These are phyloP conservation scores for Passer domesticus DNA, from an alignment of 2,113 vertebrate genomes.

Conservation along the genomic window DNA sequence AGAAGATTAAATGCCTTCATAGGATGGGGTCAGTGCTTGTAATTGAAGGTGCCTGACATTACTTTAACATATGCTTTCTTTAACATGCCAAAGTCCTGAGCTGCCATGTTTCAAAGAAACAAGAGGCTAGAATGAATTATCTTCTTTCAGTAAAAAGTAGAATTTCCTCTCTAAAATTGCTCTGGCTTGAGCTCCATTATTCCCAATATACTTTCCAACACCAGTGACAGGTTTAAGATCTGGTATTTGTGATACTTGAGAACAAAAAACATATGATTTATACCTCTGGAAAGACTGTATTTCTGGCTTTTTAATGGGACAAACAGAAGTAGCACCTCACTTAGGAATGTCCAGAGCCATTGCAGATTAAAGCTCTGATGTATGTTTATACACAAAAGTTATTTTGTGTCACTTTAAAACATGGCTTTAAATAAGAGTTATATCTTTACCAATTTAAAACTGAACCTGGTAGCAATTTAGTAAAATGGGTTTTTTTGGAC, in stretches of 20 bases:
- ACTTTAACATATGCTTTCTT: neutral
- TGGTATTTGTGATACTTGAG: conserved; percentile 5
- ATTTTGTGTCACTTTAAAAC: neutral
- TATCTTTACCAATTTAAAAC: neutral
- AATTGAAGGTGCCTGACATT: accelerated
- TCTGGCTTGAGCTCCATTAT: neutral
- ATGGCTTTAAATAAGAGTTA: neutral
- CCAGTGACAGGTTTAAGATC: conserved; percentile 9
- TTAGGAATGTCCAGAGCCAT: neutral
- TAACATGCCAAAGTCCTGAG: neutral
- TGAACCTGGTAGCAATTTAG: conserved; percentile 13
- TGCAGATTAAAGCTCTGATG: neutral
- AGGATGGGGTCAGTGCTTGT: neutral
- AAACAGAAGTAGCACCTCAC: neutral
- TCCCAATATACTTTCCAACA: neutral
- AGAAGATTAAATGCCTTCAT: neutral
- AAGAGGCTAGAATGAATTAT: neutral
- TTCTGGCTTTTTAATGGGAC: conserved; percentile 18
- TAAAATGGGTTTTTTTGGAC: neutral
- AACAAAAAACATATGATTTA: neutral
- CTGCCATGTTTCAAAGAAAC: conserved; percentile 7
- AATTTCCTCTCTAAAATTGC: conserved; percentile 30
- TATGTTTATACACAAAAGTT: neutral
- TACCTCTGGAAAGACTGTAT: neutral
- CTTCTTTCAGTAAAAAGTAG: conserved; percentile 1